Percentiles rank a stretch among this genome's conserved stretches.
phyloP scores from a whole-genome alignment of 1,140 invertebrate genomes.

The Zaprionus capensis region DNA sequence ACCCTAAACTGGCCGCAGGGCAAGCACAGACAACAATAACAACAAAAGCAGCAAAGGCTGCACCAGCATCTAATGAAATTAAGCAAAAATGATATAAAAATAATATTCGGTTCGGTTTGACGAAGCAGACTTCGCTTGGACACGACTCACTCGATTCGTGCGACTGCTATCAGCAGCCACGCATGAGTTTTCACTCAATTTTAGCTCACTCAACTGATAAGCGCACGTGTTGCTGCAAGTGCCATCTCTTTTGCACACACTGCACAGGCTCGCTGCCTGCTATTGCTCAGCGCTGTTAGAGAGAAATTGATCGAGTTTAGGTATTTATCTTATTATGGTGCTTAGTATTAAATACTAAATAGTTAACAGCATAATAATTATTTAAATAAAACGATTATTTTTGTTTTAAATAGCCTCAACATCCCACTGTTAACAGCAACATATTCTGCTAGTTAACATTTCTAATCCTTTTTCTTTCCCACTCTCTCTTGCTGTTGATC shows the following conservation, averaged over 20 bases:
- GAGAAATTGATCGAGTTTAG: neutral
- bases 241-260: constrained; percentile 52
- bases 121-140: constrained; percentile 8
- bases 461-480: neutral
- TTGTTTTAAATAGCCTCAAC: neutral
- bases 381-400: neutral
- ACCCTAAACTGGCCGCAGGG: constrained; percentile 48
- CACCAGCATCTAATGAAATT: constrained; percentile 75
- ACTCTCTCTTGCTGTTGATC: neutral
- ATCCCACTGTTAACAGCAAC: neutral
- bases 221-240: constrained; percentile 73
- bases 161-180: constrained; percentile 34
- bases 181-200: constrained; percentile 32
- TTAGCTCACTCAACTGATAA: constrained; percentile 68
- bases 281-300: neutral
- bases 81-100: constrained; percentile 47
- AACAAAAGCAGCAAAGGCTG: constrained; percentile 24
- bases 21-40: constrained; percentile 24
- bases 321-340: neutral
- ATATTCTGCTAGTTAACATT: neutral
- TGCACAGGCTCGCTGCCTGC: neutral
- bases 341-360: neutral
- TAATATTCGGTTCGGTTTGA: constrained; percentile 12
- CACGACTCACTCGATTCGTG: constrained; percentile 22
- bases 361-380: too few species aligned